Conservation (phyloP, 2,113 vertebrate genomes). For the Leptodactylus fuscus region DNA sequence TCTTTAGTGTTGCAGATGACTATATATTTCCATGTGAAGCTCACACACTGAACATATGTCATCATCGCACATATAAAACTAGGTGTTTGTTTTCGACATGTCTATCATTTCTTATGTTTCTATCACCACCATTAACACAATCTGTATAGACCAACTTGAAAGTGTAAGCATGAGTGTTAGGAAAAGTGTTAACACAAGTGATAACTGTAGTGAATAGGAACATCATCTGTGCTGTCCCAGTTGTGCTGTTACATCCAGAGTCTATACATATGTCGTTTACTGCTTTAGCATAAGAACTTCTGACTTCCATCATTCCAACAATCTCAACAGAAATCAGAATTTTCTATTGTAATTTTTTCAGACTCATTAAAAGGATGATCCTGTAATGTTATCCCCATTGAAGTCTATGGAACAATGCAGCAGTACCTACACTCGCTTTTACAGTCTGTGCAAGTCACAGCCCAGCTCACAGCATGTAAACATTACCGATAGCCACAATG, state of each 20-base stretch:
- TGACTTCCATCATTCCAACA: no score
- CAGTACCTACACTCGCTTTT: no score
- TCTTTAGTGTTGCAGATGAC: background rate
- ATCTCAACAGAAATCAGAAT: no score
- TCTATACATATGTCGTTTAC: conserved; percentile 10
- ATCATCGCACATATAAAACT: conserved; percentile 6
- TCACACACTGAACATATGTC: background rate
- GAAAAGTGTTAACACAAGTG: conserved; percentile 28
- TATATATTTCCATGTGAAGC: background rate
- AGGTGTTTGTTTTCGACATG: conserved; percentile 38
- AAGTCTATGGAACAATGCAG: no score
- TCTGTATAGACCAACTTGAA: conserved; percentile 3
- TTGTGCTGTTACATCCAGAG: background rate
- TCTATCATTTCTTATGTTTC: conserved; percentile 4
- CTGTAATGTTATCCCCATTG: no score
- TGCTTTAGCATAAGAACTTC: no score
- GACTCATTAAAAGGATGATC: no score
- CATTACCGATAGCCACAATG: no score
- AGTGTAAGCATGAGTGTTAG: conserved; percentile 25
- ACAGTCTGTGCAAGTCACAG: no score
- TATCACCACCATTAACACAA: conserved; percentile 30
- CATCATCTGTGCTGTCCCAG: conserved; percentile 18
- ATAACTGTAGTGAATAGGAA: conserved; percentile 13
- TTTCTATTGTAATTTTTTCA: no score
- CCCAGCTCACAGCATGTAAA: no score